Evolutionary conservation across 2,113 vertebrate genomes (phyloP), one percentile per base, ranked within the genome.

Genomic region (Myocastor coypus): DNA sequence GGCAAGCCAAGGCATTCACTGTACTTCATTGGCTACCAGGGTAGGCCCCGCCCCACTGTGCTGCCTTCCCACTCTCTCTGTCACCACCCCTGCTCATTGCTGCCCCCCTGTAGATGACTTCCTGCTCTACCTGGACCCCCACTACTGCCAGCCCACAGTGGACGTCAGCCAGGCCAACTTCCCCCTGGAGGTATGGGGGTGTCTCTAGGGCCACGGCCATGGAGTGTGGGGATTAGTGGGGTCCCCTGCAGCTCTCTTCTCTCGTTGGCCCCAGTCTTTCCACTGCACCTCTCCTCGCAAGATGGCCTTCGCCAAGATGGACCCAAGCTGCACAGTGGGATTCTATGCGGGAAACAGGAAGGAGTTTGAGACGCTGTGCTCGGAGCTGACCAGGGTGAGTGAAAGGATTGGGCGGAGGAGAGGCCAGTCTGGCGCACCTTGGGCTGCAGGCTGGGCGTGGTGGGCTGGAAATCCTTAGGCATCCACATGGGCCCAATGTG

Each of bases 21-120:
- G 4, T 99, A 99, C 97, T 99, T 99, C 95, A 94, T 99, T 42
- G 99, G 99, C 90, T 99, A 99, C 97, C 99, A 99, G 98, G 99
- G 99, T 99, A 96, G 97, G 98, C 59, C 14, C 16, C 1, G 1
- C 34, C 2, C 66, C 50, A 17, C 16, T 17, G 20, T 13, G 19
- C 68, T 64, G 9, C 30, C 24, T 34, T 37, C 24, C 2, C 1
- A 5, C 71, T 46, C 17, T 12, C 30, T 1, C 52, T n/a, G 22
- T 50, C 0, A 16, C 73, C 28, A 6, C 32, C 24, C 16, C 24
- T 0, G 11, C 80, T 91, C 26, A 93, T 1, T 0, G 8, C 24
- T 77, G 34, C 9, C 24, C 40, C 14, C 7, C 69, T 46, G 32
- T 97, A 99, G 99, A 99, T 71, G 99, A 99, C 91, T 99, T 99